Percentiles rank a stretch among this genome's conserved stretches.
These are phyloP conservation scores for Drosophila seclusa DNA, from an alignment of 2,888 invertebrate genomes.

Conservation along the genomic window DNA sequence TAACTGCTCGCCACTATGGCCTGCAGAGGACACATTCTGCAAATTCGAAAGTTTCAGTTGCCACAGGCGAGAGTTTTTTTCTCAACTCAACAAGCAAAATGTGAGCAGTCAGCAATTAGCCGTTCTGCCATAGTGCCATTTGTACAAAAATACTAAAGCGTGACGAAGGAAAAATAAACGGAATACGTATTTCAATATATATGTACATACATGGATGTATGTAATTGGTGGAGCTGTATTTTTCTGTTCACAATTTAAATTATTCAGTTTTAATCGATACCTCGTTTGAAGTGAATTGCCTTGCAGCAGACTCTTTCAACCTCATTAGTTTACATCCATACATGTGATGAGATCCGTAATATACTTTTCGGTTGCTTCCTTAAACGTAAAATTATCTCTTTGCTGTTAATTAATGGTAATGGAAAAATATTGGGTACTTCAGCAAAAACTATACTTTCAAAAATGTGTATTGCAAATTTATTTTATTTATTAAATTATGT, in stretches of 20 bases:
- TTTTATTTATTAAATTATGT: neutral
- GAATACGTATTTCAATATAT: neutral
- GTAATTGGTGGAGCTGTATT: neutral
- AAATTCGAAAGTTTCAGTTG: slow-evolving; percentile 42
- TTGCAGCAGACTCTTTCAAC: neutral
- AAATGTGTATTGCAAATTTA: neutral
- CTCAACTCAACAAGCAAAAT: slow-evolving; percentile 43
- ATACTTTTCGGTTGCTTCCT: neutral
- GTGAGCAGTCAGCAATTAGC: slow-evolving; percentile 70
- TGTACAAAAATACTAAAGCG: slow-evolving; percentile 13
- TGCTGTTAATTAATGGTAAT: neutral
- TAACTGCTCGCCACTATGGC: slow-evolving; percentile 66
- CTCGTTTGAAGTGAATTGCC: neutral
- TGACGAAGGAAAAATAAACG: neutral
- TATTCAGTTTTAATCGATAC: slow-evolving; percentile 7
- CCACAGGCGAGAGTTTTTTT: slow-evolving; percentile 44
- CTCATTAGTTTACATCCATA: neutral
- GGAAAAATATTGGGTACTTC: neutral
- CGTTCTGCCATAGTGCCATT: slow-evolving; percentile 34
- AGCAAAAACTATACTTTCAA: neutral
- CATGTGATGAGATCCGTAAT: neutral
- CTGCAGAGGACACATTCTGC: slow-evolving; percentile 42
- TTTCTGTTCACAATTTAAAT: slow-evolving; percentile 7
- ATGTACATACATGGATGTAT: neutral
- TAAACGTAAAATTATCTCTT: neutral